Evolutionary conservation across 2,888 invertebrate species (phyloP).

Genomic region (Melinaea menophilus): DNA sequence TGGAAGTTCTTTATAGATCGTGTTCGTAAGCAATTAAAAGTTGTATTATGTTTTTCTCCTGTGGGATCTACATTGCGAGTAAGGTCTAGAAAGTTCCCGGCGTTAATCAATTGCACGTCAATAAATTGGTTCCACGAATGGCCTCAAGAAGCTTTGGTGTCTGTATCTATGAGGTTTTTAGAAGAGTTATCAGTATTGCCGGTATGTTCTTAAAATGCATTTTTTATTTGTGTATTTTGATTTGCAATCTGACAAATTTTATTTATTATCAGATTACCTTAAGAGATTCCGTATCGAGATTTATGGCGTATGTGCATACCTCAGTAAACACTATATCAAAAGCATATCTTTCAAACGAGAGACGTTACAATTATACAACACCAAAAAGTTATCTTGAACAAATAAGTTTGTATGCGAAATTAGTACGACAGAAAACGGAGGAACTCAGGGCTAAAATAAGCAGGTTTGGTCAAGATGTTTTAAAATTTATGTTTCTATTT

Average conservation of each 20-base stretch:
- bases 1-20: slow-evolving; percentile 99
- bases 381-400: slow-evolving; percentile 98
- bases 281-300: slow-evolving; percentile 90
- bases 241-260: background rate
- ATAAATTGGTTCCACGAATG: slow-evolving; percentile 99
- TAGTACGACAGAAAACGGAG: slow-evolving; percentile 89
- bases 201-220: slow-evolving; percentile 64
- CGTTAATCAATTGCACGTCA: slow-evolving; percentile 95
- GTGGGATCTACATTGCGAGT: slow-evolving; percentile 96
- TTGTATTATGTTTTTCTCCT: slow-evolving; percentile 98
- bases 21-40: slow-evolving; percentile 91
- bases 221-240: background rate
- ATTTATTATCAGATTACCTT: slow-evolving; percentile 74
- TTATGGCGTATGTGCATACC: slow-evolving; percentile 97
- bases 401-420: slow-evolving; percentile 93
- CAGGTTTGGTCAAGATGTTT: slow-evolving; percentile 55
- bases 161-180: slow-evolving; percentile 93
- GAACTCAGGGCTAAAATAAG: slow-evolving; percentile 92
- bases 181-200: slow-evolving; percentile 88
- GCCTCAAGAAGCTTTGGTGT: slow-evolving; percentile 97
- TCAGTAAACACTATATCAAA: slow-evolving; percentile 95
- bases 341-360: slow-evolving; percentile 91
- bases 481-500: background rate
- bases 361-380: slow-evolving; percentile 97
- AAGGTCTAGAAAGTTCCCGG: slow-evolving; percentile 95